Percentiles rank a stretch among this genome's conserved stretches.
Conservation (phyloP, 2,797 vertebrate species). For the Squalus acanthias region DNA sequence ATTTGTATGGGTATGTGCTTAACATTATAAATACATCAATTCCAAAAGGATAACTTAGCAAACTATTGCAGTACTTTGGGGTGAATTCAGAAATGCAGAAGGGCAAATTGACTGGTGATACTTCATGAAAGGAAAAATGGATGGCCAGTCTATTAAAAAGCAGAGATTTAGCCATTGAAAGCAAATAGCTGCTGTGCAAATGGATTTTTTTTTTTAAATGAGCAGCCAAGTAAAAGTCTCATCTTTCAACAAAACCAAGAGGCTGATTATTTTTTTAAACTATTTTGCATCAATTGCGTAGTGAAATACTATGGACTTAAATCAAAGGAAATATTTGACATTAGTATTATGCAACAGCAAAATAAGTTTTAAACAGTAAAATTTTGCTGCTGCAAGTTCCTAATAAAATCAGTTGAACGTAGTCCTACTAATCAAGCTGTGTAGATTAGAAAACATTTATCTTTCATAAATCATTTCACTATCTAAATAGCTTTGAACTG, state of each 20-base stretch:
- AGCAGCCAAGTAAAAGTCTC: not conserved
- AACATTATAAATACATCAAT: not conserved
- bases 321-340: not conserved
- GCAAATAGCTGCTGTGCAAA: constrained; percentile 27
- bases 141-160: not conserved
- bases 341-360: not conserved
- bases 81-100: not conserved
- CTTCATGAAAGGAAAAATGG: not conserved
- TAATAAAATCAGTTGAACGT: not conserved
- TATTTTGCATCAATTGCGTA: constrained; percentile 12
- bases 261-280: not conserved
- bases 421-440: not conserved
- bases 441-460: not conserved
- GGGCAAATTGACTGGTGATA: not conserved
- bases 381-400: constrained; percentile 22
- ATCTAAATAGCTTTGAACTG: not conserved
- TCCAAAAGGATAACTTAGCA: not conserved
- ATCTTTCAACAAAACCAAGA: not conserved
- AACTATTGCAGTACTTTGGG: not conserved
- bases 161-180: not conserved
- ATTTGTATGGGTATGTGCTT: not conserved
- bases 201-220: not conserved
- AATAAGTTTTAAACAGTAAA: not conserved
- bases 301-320: not conserved
- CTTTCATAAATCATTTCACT: constrained; percentile 7